Evolutionary conservation across 2,888 invertebrate genomes (phyloP).

Genomic region (Hyposoter dolosus): DNA sequence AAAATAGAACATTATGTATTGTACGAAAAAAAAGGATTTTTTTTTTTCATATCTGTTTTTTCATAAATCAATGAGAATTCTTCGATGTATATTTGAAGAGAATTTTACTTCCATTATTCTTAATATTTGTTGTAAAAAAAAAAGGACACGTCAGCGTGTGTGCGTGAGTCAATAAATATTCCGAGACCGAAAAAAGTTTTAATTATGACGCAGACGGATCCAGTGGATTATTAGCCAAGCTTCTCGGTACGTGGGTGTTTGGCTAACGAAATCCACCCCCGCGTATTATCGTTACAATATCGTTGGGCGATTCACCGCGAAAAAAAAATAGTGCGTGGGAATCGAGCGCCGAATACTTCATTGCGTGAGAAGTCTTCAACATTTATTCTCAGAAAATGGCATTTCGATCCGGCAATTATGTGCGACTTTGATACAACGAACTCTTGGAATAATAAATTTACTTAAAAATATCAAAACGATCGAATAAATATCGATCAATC

Average conservation of each 20-base stretch:
- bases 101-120: neutral
- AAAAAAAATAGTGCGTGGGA: conserved; percentile 20
- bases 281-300: conserved; percentile 25
- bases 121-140: neutral
- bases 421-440: neutral
- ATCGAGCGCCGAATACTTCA: neutral
- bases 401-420: neutral
- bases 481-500: neutral
- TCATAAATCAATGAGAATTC: neutral
- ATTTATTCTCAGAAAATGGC: neutral
- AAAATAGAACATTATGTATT: neutral
- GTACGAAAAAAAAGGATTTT: neutral
- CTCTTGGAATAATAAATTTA: neutral
- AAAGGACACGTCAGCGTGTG: neutral
- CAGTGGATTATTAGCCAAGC: conserved; percentile 6
- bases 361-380: neutral
- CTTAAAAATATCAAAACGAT: neutral
- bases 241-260: conserved; percentile 35
- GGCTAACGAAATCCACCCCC: conserved; percentile 50
- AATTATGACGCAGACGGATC: neutral
- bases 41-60: neutral
- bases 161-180: neutral
- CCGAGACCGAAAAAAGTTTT: neutral
- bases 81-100: neutral
- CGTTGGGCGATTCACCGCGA: conserved; percentile 24